Percentiles rank a stretch among this genome's conserved stretches.
phyloP scores from a whole-genome alignment of 2,888 invertebrate genomes.

The Blera fallax region DNA sequence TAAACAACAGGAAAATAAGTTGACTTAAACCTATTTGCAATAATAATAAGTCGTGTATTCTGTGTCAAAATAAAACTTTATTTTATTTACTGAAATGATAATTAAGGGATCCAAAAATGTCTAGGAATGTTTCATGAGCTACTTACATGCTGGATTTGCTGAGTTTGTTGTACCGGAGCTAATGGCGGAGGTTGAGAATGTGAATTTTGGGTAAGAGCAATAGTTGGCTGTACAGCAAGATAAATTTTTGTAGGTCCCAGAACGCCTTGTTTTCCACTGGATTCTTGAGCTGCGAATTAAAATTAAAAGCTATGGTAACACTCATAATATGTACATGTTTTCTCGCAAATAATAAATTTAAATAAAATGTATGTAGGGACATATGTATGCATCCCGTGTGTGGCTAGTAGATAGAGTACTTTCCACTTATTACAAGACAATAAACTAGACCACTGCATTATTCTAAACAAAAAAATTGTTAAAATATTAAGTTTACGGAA shows the following conservation, averaged over 20 bases:
- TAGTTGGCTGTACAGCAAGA: conserved; percentile 90
- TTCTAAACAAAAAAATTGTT: too few species aligned
- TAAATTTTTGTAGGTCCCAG: conserved; percentile 93
- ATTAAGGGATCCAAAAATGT: neutral
- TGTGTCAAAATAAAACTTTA: conserved; percentile 14
- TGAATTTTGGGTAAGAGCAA: conserved; percentile 77
- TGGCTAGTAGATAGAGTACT: too few species aligned
- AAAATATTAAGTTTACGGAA: too few species aligned
- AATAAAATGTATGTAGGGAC: too few species aligned
- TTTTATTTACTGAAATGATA: conserved; percentile 11
- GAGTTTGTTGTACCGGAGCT: conserved; percentile 82
- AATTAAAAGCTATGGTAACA: too few species aligned
- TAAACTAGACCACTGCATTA: too few species aligned
- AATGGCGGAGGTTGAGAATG: conserved; percentile 83
- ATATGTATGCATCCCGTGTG: too few species aligned
- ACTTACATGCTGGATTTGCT: conserved; percentile 82
- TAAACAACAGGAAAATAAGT: neutral
- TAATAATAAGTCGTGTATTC: conserved; percentile 16
- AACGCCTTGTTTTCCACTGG: conserved; percentile 92
- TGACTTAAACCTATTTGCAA: neutral
- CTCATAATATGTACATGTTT: too few species aligned
- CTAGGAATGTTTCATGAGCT: conserved; percentile 75
- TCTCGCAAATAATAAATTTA: too few species aligned
- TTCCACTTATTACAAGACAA: too few species aligned
- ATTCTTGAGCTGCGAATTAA: conserved; percentile 87